Percentiles rank a stretch among this genome's conserved stretches.
These are phyloP conservation scores for Rhizomys pruinosus DNA, from an alignment of 2,113 vertebrate species.

Conservation along the genomic window DNA sequence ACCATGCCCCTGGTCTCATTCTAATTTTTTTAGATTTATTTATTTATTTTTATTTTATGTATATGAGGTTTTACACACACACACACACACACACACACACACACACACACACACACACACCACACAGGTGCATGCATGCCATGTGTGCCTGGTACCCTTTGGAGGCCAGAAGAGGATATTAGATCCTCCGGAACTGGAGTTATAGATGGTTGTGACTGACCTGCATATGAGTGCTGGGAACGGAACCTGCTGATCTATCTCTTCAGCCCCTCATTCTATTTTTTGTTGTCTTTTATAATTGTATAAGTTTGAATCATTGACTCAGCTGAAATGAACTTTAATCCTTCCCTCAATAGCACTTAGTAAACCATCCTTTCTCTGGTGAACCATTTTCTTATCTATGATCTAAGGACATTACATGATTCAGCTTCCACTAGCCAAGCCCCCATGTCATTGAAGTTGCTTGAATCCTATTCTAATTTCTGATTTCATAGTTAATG, in stretches of 20 bases:
- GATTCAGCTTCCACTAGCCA: conserved; percentile 31
- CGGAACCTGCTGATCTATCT: not conserved
- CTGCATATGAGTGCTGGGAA: not conserved
- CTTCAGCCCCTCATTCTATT: not conserved
- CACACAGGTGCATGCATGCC: not conserved
- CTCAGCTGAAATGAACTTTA: conserved; percentile 66
- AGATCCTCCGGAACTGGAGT: not conserved
- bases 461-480: conserved; percentile 57
- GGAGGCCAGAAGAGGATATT: not conserved
- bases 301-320: conserved; percentile 37
- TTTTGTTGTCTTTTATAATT: conserved; percentile 39
- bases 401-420: conserved; percentile 55
- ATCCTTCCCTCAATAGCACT: conserved; percentile 34
- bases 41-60: not conserved
- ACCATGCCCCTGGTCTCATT: too few relatives aligned
- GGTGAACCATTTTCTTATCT: conserved; percentile 57
- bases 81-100: too few relatives aligned
- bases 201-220: not conserved
- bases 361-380: conserved; percentile 55
- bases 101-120: too few relatives aligned
- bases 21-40: too few relatives aligned
- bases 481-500: conserved; percentile 60
- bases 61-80: not conserved
- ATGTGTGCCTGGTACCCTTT: not conserved
- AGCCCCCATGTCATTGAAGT: conserved; percentile 37